Base-by-base conservation (phyloP, 2,113 vertebrate species). In the Taurulus bubalis region DNA sequence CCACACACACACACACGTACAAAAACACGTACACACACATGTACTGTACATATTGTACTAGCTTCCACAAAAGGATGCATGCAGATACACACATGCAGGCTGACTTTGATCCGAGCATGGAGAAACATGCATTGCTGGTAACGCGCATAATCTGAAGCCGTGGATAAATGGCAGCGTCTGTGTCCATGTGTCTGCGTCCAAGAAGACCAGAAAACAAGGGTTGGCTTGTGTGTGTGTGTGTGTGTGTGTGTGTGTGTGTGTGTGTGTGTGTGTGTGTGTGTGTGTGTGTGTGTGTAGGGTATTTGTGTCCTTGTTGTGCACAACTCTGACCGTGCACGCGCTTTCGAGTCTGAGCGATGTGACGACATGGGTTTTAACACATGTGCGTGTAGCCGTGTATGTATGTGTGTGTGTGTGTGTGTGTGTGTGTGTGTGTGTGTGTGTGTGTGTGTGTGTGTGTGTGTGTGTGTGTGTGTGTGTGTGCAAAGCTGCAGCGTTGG, bases 401-500 rank as follows among this genome's bases (percentile, higher is more conserved):
- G 70, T 58, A 26, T 8, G 30, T 66, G 28, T 63, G n/a, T n/a
- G 70, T 68, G 47, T 15, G 32, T 38, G n/a, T 64, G 3, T n/a
- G 56, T 72, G 75, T 66, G 70, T 64, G 0, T 1, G 72, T 30
- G 79, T 75, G 28, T 59, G 71, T 68, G 47, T 15, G 32, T 65
- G 32, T 65, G 32, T 64, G 28, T 68, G 70, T 63, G 22, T 8
- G 30, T 66, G 28, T 63, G 30, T 32, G 71, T 68, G 47, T 15
- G 32, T 40, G 24, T 65, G 3, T n/a, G 56, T 72, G 75, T 66
- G 70, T 65, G 0, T 1, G 73, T 30, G 79, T 75, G 28, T 59
- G 71, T 68, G 49, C 10, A 71, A 65, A 71, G 76, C 82, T 85
- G 83, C 85, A 87, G 80, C 15, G 1, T 20, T 78, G 75, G 77